Evolutionary conservation across 1,140 invertebrate species (phyloP).

Genomic region (Ceratina australensis): DNA sequence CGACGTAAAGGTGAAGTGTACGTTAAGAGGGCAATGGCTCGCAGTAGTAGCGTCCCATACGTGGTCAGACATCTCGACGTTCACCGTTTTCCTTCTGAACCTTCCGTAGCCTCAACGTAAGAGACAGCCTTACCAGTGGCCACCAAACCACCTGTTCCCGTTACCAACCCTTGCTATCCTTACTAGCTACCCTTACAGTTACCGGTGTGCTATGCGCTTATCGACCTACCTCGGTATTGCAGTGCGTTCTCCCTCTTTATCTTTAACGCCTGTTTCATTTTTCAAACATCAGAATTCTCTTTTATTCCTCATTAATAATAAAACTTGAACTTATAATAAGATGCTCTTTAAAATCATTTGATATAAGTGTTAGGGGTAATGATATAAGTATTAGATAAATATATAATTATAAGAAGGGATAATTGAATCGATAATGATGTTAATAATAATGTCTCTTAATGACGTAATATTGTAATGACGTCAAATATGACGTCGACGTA

Average conservation of each 20-base stretch:
- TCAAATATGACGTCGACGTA: constrained; percentile 66
- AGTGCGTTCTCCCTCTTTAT: constrained; percentile 32
- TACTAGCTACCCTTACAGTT: constrained; percentile 9
- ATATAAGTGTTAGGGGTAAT: too few species aligned
- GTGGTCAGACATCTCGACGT: constrained; percentile 49
- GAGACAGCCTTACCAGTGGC: constrained; percentile 28
- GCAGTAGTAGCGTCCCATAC: constrained; percentile 49
- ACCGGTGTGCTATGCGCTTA: constrained; percentile 56
- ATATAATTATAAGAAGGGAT: neutral
- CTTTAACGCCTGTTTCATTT: neutral
- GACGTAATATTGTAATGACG: constrained; percentile 68
- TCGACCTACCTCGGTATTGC: constrained; percentile 66
- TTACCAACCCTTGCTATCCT: constrained; percentile 42
- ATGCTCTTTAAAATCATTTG: neutral
- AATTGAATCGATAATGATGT: constrained; percentile 17
- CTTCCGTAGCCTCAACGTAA: constrained; percentile 3
- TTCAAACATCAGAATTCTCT: neutral
- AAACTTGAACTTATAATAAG: too few species aligned
- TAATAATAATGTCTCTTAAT: constrained; percentile 53
- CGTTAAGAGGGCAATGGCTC: neutral
- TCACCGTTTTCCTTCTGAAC: constrained; percentile 44
- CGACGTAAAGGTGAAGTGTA: too few species aligned
- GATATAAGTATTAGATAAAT: neutral
- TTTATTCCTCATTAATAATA: too few species aligned
- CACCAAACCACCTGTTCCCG: constrained; percentile 34